Evolutionary conservation across 1,140 invertebrate genomes (phyloP), one percentile per base, ranked within the genome.

Genomic region (roundworm (Caenorhabditis elegans)): DNA sequence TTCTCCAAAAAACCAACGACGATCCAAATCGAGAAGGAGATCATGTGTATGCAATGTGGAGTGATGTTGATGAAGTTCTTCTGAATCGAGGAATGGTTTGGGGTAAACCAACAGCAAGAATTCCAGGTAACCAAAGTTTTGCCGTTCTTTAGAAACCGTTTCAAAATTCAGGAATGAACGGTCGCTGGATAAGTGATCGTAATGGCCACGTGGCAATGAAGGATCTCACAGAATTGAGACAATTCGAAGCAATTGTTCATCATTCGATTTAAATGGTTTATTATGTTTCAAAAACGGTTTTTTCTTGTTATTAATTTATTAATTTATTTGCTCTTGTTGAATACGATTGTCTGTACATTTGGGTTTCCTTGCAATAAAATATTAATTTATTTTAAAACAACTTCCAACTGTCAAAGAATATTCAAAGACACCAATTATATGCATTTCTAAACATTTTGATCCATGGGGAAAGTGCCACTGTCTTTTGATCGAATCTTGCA

Each of bases 371-470:
- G 60, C 60, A 70, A 70, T 70, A 70, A 70, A 70, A 34, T 24
- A 24, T 34, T 60, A 11, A 34, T 70, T 70, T 70, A 22, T 39
- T 60, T 60, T 8, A 3, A 10, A 26, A 22, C 10, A 24, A 26
- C 5, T 31, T 31, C n/a, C n/a, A n/a, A n/a, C n/a, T n/a, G n/a
- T n/a, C n/a, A n/a, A n/a, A n/a, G n/a, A n/a, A n/a, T n/a, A n/a
- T n/a, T n/a, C n/a, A n/a, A 77, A 43, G 3, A 49, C 76, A 48
- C 96, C 96, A 98, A 6, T 92, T 90, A 89, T 94, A 95, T 0
- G 96, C 96, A 90, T 97, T 97, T 82, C 93, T 92, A 89, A 98
- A 98, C 91, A 98, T 94, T 86, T 93, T 92, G 75, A 95, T 92
- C 96, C 96, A 98, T 0, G 96, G 96, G 31, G 95, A 94, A 86